Percentiles rank a stretch among this genome's conserved stretches.
Evolutionary conservation across 1,140 invertebrate species (phyloP).

Genomic region (Hyles vespertilio): DNA sequence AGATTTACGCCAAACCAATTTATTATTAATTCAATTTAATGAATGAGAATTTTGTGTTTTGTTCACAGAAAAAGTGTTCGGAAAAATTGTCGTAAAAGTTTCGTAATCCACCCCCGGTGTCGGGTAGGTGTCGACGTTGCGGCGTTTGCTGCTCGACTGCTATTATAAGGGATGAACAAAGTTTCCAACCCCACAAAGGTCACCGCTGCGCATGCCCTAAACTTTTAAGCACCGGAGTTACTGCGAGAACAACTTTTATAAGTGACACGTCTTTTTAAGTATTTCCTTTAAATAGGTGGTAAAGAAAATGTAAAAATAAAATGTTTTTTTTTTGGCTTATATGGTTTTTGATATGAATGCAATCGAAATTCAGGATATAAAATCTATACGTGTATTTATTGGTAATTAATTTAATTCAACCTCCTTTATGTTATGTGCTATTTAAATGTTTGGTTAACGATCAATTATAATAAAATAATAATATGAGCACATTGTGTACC

Average conservation of each 20-base stretch:
- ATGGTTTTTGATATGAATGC: too few relatives aligned
- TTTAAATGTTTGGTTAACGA: too few relatives aligned
- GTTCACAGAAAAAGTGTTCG: neutral
- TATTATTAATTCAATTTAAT: too few relatives aligned
- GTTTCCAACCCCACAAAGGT: slow-evolving; percentile 26
- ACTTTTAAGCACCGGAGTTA: slow-evolving; percentile 16
- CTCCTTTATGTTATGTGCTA: too few relatives aligned
- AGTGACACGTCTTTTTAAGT: neutral
- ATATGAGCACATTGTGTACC: too few relatives aligned
- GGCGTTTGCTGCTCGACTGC: slow-evolving; percentile 35
- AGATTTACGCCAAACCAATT: neutral
- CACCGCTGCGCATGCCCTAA: slow-evolving; percentile 41
- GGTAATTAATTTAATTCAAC: too few relatives aligned
- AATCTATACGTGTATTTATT: too few relatives aligned
- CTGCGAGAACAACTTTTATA: neutral
- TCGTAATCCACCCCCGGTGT: slow-evolving; percentile 17
- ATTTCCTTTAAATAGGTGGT: neutral
- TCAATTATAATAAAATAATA: too few relatives aligned
- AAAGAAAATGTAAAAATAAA: slow-evolving; percentile 1
- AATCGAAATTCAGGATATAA: too few relatives aligned
- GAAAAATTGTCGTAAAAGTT: slow-evolving; percentile 50
- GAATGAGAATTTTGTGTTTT: too few relatives aligned
- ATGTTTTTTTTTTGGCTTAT: neutral
- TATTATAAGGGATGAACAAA: slow-evolving; percentile 45
- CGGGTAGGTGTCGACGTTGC: slow-evolving; percentile 31